Base-by-base conservation (phyloP, 53 echinoderm and acorn worm species). In the Echinarachnius parma region DNA sequence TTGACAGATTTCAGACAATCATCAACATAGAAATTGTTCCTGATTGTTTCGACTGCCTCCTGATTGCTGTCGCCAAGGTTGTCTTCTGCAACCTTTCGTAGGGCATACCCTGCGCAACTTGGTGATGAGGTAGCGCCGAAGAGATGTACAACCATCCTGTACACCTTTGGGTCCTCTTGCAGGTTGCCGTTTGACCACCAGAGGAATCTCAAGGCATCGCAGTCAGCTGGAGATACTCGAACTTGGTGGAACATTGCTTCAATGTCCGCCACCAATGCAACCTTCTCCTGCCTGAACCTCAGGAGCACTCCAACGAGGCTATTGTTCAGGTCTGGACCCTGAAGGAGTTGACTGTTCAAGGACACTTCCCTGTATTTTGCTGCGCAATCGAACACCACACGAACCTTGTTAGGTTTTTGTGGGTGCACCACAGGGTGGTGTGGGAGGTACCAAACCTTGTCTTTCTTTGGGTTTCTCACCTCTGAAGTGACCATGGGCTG, bases 221-320 rank as follows among this genome's bases (percentile, higher is more conserved):
- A 39, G 61, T 89, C 69, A 21, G 22, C 46, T 0, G 33, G 25
- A 30, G 34, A 20, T 0, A 90, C 90, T 32, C 32, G 53, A 3
- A 90, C 90, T 53, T 90, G 90, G 60, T 86, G 61, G 47, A 86
- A 86, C 90, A 86, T 86, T n/a, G 59, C 76, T 46, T 90, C 86
- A 10, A 90, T 79, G 36, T 86, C 86, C 13, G 46, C 86, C 27
- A 75, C 66, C 5, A 86, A 10, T 13, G 90, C 86, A 21, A 90
- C 57, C 5, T 21, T 55, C 46, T 82, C 67, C 56, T 86, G 48
- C 34, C 86, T 44, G 49, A 84, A 90, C 3, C 82, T 72, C 3
- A 58, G 32, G 8, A 86, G 58, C 16, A 86, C 90, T 14, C 83
- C 76, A 5, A 82, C 34, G 42, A 89, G 49, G 20, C 39, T 78